Evolutionary conservation across 2,113 vertebrate genomes (phyloP).

Genomic region (Anoplopoma fimbria): DNA sequence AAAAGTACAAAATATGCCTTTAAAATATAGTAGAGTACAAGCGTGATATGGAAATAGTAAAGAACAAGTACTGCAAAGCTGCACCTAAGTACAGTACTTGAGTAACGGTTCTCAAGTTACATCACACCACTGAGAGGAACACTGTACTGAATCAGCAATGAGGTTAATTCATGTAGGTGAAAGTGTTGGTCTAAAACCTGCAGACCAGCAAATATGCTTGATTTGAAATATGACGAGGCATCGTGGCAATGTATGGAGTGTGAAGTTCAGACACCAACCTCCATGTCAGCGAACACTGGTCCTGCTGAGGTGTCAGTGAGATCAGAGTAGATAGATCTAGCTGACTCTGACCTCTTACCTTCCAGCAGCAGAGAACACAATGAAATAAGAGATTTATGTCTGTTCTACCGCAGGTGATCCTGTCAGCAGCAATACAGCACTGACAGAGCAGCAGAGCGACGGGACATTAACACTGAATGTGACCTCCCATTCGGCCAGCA

Average conservation of each 20-base stretch:
- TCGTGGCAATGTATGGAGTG: background rate
- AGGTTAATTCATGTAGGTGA: background rate
- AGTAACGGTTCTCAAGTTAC: background rate
- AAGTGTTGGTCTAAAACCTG: background rate
- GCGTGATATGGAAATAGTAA: background rate
- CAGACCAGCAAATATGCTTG: background rate
- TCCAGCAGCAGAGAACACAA: background rate
- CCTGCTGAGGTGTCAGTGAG: background rate
- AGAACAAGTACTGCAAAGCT: background rate
- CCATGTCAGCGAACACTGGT: background rate
- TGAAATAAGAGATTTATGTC: slow-evolving; percentile 8
- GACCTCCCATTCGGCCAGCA: no score
- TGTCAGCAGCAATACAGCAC: slow-evolving; percentile 39
- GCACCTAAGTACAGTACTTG: background rate
- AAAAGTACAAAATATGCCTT: background rate
- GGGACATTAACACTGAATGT: no score
- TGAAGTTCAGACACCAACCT: background rate
- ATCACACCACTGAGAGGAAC: background rate
- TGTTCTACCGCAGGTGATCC: background rate
- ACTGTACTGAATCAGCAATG: background rate
- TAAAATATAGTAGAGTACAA: background rate
- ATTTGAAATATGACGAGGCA: background rate
- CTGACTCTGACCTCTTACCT: slow-evolving; percentile 10
- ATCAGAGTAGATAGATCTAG: no score
- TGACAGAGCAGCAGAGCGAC: no score